Conservation (phyloP, 2,888 invertebrate species). For the Pheosia tremula region DNA sequence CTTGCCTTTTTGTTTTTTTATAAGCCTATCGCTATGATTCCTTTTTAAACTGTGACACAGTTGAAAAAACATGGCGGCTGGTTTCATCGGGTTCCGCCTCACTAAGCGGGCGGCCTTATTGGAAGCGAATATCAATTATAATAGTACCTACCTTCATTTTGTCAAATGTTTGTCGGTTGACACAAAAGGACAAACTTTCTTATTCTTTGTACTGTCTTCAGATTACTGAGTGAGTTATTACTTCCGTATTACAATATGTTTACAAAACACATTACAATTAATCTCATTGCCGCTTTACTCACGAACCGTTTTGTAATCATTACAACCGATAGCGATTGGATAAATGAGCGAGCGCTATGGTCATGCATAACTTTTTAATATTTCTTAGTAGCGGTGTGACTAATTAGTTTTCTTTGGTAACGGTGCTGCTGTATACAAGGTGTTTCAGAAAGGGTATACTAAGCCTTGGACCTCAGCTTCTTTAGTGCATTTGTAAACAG, state of each 20-base stretch:
- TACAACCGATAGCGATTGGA: neutral
- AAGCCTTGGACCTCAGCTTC: no score
- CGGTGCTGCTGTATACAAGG: no score
- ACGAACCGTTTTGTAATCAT: constrained; percentile 2
- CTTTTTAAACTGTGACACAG: no score
- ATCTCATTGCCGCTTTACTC: constrained; percentile 1
- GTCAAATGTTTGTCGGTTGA: constrained; percentile 18
- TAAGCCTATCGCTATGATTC: constrained; percentile 19
- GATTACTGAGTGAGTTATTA: constrained; percentile 58
- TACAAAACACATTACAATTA: constrained; percentile 3
- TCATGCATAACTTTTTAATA: neutral
- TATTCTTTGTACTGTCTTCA: constrained; percentile 34
- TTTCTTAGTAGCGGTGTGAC: no score
- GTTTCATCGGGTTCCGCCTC: constrained; percentile 6
- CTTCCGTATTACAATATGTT: constrained; percentile 39
- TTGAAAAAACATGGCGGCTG: constrained; percentile 20
- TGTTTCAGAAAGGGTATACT: no score
- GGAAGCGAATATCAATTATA: constrained; percentile 34
- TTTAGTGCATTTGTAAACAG: no score
- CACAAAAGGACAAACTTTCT: constrained; percentile 38
- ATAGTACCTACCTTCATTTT: constrained; percentile 8
- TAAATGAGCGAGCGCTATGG: neutral
- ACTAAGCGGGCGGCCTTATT: constrained; percentile 36
- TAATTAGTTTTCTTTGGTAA: no score
- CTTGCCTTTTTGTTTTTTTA: constrained; percentile 8